Evolutionary conservation across 2,113 vertebrate species (phyloP).

Genomic region (Xiphophorus couchianus): DNA sequence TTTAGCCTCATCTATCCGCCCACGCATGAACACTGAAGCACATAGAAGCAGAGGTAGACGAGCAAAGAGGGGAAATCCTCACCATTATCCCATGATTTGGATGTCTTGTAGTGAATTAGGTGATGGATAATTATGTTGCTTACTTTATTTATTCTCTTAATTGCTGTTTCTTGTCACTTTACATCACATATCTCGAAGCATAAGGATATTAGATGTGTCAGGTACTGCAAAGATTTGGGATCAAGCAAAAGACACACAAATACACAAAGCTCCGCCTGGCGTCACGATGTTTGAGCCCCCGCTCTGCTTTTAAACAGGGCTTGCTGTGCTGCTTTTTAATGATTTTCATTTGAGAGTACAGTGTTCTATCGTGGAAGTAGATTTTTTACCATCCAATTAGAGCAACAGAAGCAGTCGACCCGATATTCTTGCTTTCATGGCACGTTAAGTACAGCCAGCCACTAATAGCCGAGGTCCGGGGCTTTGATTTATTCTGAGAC

Average conservation of each 20-base stretch:
- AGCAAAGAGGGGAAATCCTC: background rate
- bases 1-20: slow-evolving; percentile 18
- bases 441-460: slow-evolving; percentile 35
- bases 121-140: slow-evolving; percentile 33
- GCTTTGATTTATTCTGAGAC: slow-evolving; percentile 38
- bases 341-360: slow-evolving; percentile 43
- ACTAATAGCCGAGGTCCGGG: slow-evolving; percentile 38
- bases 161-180: slow-evolving; percentile 56
- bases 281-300: slow-evolving; percentile 28
- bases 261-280: background rate
- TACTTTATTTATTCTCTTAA: slow-evolving; percentile 60
- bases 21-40: background rate
- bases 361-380: slow-evolving; percentile 26
- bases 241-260: slow-evolving; percentile 21
- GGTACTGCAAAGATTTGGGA: slow-evolving; percentile 53
- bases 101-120: slow-evolving; percentile 36
- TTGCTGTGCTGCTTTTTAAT: slow-evolving; percentile 48
- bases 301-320: slow-evolving; percentile 40
- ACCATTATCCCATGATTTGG: slow-evolving; percentile 32
- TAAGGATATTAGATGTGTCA: slow-evolving; percentile 58
- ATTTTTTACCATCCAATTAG: slow-evolving; percentile 53
- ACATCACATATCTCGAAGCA: slow-evolving; percentile 34
- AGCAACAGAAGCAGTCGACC: slow-evolving; percentile 45
- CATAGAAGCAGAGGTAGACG: background rate
- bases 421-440: slow-evolving; percentile 46